Evolutionary conservation across 2,888 invertebrate species (phyloP), one percentile per base, ranked within the genome.

Genomic region (Microplitis deprimator): DNA sequence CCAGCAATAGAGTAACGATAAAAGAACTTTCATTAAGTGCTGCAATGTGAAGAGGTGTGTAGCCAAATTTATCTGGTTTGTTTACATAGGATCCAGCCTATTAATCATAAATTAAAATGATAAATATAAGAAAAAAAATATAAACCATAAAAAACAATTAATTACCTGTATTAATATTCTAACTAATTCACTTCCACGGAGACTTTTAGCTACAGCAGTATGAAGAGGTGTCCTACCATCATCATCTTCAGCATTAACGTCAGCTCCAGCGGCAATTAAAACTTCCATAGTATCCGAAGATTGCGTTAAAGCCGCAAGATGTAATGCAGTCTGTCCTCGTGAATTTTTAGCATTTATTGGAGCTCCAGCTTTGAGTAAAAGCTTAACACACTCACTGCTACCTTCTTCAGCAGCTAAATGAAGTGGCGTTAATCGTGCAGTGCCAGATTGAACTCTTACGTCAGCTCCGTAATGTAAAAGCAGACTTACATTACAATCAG

Each of bases 371-470:
- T 95, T 93, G 2, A 96, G 88, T 1, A 97, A 90, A 20, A 96
- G 88, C 73, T 92, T 91, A 0, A 94, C 94, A 82, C 96, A 96
- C 81, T 95, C 94, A 0, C 93, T 93, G 85, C 95, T 95, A 6
- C 96, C 96, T 83, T 97, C 96, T 86, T 96, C 96, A 0, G 97
- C 96, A 5, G 97, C 96, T 82, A 97, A 90, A 90, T 97, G 97
- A 40, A 98, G 89, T 1, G 97, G 95, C 0, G 97, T 96, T 73
- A 95, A 93, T 84, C 94, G 92, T 29, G 93, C 93, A 1, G 91
- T 87, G 0, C 96, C 95, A 80, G 93, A 91, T 79, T 95, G 94
- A 0, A 95, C 95, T 71, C 94, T 91, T 0, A 95, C 94, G 84
- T 96, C 96, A 0, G 96, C 96, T 29, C 96, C 96, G 83, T 95